Evolutionary conservation across 2,113 vertebrate genomes (phyloP), one percentile per base, ranked within the genome.

Genomic region (Melospiza melodia): DNA sequence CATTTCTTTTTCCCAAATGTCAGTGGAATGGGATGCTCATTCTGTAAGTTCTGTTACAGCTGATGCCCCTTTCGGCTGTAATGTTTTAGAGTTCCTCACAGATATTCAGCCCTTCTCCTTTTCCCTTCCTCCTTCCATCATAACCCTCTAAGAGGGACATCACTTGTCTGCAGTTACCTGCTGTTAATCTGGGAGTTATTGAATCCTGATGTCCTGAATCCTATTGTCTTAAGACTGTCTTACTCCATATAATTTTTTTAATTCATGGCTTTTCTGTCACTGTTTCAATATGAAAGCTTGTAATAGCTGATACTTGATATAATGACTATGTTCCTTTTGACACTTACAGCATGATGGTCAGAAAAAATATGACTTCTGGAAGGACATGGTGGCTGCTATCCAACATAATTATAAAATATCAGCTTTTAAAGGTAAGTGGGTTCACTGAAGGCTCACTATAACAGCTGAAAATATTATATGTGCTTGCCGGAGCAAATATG

Each of bases 321-420:
- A 89, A 61, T 96, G 63, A 96, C 78, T 79, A 9, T 37, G 22
- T 93, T 95, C 31, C 83, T 83, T 91, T 92, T 95, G 49, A 87
- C 97, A 68, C 92, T 84, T 97, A 95, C 97, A 99, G 98, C 97
- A 98, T 90, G 98, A 98, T 84, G 97, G 97, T 92, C 98, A 98
- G 94, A 98, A 98, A 96, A 99, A 98, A 89, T 98, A 98, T 27
- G 98, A 99, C 95, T 99, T 99, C 97, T 99, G 99, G 99, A 99
- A 99, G 97, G 99, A 99, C 97, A 98, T 99, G 97, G 93, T 99
- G 74, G 98, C 98, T 96, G 98, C 98, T 94, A 98, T 99, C 81
- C 99, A 99, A 93, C 98, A 99, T 97, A 99, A 99, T 97, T 99
- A 99, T 97, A 99, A 99, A 98, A 99, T 98, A 73, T 97, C 99